These are phyloP conservation scores for Ectropis grisescens DNA, from an alignment of 1,140 invertebrate species.

Conservation along the genomic window DNA sequence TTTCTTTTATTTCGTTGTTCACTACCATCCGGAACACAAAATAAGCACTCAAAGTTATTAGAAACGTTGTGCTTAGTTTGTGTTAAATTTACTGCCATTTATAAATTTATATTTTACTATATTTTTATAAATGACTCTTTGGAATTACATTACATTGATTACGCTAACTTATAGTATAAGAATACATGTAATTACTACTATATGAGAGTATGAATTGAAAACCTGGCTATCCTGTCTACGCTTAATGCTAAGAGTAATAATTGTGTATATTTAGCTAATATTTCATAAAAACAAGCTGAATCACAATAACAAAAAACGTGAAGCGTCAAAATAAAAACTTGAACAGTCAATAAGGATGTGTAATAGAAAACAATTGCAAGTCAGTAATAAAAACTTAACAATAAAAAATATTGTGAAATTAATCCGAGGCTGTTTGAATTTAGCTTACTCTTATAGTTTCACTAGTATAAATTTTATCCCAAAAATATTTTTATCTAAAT, in stretches of 20 bases:
- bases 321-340: constrained; percentile 41
- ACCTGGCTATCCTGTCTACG: constrained; percentile 66
- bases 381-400: constrained; percentile 63
- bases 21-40: constrained; percentile 42
- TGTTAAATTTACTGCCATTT: constrained; percentile 7
- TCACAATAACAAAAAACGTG: constrained; percentile 46
- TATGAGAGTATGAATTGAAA: constrained; percentile 61
- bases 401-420: constrained; percentile 9
- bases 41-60: constrained; percentile 22
- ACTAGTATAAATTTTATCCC: too few relatives aligned
- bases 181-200: constrained; percentile 51
- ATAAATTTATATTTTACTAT: constrained; percentile 14
- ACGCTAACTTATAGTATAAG: constrained; percentile 53
- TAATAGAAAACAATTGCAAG: constrained; percentile 64
- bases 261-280: constrained; percentile 65
- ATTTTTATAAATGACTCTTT: constrained; percentile 25
- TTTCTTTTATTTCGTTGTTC: constrained; percentile 58
- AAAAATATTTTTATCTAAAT: too few relatives aligned
- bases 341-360: constrained; percentile 63
- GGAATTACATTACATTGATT: constrained; percentile 64
- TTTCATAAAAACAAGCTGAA: constrained; percentile 45
- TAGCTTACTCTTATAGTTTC: too few relatives aligned
- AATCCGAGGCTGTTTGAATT: too few relatives aligned
- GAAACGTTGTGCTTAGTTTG: neutral
- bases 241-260: constrained; percentile 55